Base-by-base conservation (phyloP, 2,888 invertebrate species). In the Villa cingulata region DNA sequence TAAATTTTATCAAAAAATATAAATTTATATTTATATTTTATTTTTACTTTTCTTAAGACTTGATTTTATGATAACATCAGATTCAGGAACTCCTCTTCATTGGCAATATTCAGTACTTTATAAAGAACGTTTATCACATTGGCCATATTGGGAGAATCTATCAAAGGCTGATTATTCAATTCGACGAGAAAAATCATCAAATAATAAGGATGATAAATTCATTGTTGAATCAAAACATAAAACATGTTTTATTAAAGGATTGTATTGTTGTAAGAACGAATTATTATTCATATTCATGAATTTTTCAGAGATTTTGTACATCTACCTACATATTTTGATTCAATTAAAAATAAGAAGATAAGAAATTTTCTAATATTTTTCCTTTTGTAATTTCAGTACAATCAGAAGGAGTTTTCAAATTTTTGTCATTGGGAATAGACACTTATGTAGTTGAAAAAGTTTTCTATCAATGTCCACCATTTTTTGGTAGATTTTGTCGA, bases 101-200 rank as follows among this genome's bases (percentile, higher is more conserved):
- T 84, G 83, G 83, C 76, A 76, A 55, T 84, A 84, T 59, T 73
- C 76, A 1, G 78, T 77, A 0, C 62, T 73, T 51, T 83, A 83
- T 57, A 74, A 70, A 3, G 83, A 84, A 60, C 70, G 71, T 54
- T 67, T 83, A 40, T 77, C 78, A 3, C 75, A 79, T 51, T 72
- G 81, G 67, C 82, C 83, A 1, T 71, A 75, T 56, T 72, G 80
- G 56, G 62, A 72, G 47, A 80, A 81, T 59, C 62, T 62, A 18
- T 77, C 75, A 1, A 65, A 69, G 16, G 82, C 75, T 1, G 71
- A 76, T 60, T 81, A 74, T 60, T 70, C 75, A 40, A 70, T 82
- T 14, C 75, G 71, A 52, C 73, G 74, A 38, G 67, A 71, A 65
- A 27, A 70, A 66, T 56, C 63, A 4, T 57, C 57, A 20, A 60